These are phyloP conservation scores for Ashinkailepas kermadecensis DNA, from an alignment of 2,888 invertebrate genomes.

Conservation along the genomic window DNA sequence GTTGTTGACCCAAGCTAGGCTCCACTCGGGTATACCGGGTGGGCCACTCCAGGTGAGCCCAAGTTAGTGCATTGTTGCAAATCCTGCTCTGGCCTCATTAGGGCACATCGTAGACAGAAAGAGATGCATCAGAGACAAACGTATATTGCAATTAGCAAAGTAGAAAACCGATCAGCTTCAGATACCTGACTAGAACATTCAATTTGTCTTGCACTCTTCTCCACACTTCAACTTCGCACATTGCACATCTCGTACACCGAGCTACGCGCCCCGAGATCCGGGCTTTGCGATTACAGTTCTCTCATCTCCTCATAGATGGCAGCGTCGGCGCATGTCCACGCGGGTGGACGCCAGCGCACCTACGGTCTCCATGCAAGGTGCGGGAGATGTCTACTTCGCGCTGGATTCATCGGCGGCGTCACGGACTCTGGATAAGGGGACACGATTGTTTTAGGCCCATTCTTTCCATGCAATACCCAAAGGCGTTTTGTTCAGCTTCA, in stretches of 20 bases:
- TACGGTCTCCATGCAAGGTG: not conserved
- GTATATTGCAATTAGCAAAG: constrained; percentile 18
- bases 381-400: no score
- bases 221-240: not conserved
- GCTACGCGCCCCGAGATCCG: not conserved
- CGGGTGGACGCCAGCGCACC: not conserved
- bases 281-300: not conserved
- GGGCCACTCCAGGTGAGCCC: no score
- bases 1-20: no score
- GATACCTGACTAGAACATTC: constrained; percentile 6
- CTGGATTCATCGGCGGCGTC: no score
- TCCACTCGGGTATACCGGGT: no score
- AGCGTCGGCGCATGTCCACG: not conserved
- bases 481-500: no score
- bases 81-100: not conserved
- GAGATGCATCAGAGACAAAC: not conserved
- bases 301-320: not conserved
- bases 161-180: constrained; percentile 9
- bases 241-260: not conserved
- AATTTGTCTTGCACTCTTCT: not conserved
- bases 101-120: no score
- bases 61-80: not conserved
- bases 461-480: no score
- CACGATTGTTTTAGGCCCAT: no score
- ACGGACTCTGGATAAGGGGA: no score